Base-by-base conservation (phyloP, 1,140 invertebrate genomes). In the Drosophila jambulina region DNA sequence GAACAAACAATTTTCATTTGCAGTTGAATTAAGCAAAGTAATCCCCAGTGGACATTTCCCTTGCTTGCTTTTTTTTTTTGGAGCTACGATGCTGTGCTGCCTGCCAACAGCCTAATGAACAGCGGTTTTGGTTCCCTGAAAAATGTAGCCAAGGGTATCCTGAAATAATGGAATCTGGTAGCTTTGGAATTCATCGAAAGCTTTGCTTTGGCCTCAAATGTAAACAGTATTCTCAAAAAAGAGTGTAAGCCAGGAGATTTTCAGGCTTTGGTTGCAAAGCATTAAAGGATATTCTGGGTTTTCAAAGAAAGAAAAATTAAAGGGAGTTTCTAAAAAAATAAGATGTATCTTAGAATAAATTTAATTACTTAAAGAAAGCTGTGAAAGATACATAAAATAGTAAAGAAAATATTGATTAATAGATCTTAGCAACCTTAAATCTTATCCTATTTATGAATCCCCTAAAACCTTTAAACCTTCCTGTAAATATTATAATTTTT, bases 21-120 rank as follows among this genome's bases (percentile, higher is more conserved):
- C 84, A 88, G 80, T 88, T 88, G 85, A 88, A 90, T 88, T 88
- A 88, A 84, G 85, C 84, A 88, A 88, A 88, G 84, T 88, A 88
- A 88, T 88, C 84, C 84, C 84, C 60, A 49, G 84, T 84, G 84
- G 82, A 88, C 61, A 80, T 67, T 80, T 62, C 34, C 34, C 70
- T 43, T 45, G 12, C 57, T 25, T 48, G 23, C 8, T 23, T 8
- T 1, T 42, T 56, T 58, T 46, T 19, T 2, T 36, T 12, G 17
- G 3, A 36, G 40, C 53, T 27, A 23, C 10, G 23, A 25, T 36
- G 36, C 9, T 42, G 36, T 38, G 21, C 21, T 42, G 46, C 23
- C 21, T 42, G 46, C 23, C 67, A 59, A 40, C 43, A 51, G 54
- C 42, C 65, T 78, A 69, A 78, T 70, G 51, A 77, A 59, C 59